phyloP scores from a whole-genome alignment of 1,140 invertebrate species.

The Drosophila carrolli region DNA sequence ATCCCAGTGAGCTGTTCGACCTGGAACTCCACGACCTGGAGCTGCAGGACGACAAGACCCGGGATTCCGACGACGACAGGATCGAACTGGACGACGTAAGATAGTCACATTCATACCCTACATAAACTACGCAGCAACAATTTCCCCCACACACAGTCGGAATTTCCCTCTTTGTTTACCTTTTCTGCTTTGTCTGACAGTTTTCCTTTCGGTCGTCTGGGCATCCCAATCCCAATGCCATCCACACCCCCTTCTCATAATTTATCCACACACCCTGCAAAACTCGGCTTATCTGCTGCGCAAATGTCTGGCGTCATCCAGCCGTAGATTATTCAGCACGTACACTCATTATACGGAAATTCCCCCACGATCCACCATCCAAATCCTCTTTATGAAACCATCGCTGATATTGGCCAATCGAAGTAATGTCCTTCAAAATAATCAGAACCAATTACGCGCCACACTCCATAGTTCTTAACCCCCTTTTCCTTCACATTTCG shows the following conservation, averaged over 20 bases:
- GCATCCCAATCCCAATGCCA: conserved; percentile 12
- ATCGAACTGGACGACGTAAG: conserved; percentile 93
- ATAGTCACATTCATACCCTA: conserved; percentile 1
- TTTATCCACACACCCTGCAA: conserved; percentile 30
- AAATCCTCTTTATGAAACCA: conserved; percentile 40
- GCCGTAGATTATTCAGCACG: conserved; percentile 50
- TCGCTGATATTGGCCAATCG: conserved; percentile 60
- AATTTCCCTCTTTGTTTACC: conserved; percentile 57
- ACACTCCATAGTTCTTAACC: conserved; percentile 18
- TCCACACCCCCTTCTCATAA: background rate
- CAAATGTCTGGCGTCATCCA: conserved; percentile 57
- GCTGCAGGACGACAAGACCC: conserved; percentile 87
- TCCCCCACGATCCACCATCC: conserved; percentile 13
- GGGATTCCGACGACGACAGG: conserved; percentile 93
- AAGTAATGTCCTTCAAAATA: conserved; percentile 78
- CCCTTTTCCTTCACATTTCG: background rate
- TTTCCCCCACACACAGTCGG: conserved; percentile 8
- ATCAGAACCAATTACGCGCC: conserved; percentile 69
- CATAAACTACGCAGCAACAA: conserved; percentile 64
- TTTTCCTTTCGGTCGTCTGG: conserved; percentile 37
- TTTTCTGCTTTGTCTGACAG: conserved; percentile 55
- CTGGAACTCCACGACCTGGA: conserved; percentile 90
- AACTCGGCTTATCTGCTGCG: conserved; percentile 73
- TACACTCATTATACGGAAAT: conserved; percentile 38
- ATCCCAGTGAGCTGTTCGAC: conserved; percentile 90